These are phyloP conservation scores for Catostylus mosaicus DNA, from an alignment of 30 jellyfish, hydroid and myxozoan genomes.

Conservation along the genomic window DNA sequence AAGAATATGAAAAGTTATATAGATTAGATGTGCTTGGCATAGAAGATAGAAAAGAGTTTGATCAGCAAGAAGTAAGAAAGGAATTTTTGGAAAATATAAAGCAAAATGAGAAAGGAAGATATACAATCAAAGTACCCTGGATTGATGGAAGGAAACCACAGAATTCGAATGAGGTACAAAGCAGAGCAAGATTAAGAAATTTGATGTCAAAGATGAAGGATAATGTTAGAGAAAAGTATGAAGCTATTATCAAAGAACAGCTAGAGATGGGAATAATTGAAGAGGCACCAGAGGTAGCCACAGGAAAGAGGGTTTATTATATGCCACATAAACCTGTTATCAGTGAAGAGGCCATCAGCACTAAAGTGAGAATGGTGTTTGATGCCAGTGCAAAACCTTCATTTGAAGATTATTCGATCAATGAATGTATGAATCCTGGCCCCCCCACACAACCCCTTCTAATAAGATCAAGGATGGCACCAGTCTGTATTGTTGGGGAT, in stretches of 20 bases:
- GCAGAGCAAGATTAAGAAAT: slow-evolving; percentile 45
- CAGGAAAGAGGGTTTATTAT: slow-evolving; percentile 42
- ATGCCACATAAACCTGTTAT: slow-evolving; percentile 69
- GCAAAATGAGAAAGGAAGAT: slow-evolving; percentile 34
- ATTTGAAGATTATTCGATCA: slow-evolving; percentile 39
- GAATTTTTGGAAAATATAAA: slow-evolving; percentile 44
- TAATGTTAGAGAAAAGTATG: slow-evolving; percentile 42
- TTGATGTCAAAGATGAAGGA: slow-evolving; percentile 42
- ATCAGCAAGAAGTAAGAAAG: slow-evolving; percentile 36
- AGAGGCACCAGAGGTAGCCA: slow-evolving; percentile 37
- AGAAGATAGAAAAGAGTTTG: slow-evolving; percentile 48
- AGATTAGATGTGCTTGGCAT: slow-evolving; percentile 43
- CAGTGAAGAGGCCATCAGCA: slow-evolving; percentile 49
- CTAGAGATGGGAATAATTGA: slow-evolving; percentile 46
- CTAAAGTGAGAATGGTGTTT: slow-evolving; percentile 62
- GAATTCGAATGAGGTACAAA: slow-evolving; percentile 53
- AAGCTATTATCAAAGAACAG: slow-evolving; percentile 47
- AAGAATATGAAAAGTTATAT: slow-evolving; percentile 34
- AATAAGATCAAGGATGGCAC: slow-evolving; percentile 57
- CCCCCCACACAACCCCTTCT: slow-evolving; percentile 64
- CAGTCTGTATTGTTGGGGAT: slow-evolving; percentile 47
- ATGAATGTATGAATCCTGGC: slow-evolving; percentile 69
- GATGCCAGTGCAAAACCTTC: slow-evolving; percentile 71
- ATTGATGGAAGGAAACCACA: slow-evolving; percentile 58
- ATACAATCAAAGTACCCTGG: slow-evolving; percentile 49